phyloP scores from a whole-genome alignment of 2,113 vertebrate genomes.

The Vanacampus margaritifer region DNA sequence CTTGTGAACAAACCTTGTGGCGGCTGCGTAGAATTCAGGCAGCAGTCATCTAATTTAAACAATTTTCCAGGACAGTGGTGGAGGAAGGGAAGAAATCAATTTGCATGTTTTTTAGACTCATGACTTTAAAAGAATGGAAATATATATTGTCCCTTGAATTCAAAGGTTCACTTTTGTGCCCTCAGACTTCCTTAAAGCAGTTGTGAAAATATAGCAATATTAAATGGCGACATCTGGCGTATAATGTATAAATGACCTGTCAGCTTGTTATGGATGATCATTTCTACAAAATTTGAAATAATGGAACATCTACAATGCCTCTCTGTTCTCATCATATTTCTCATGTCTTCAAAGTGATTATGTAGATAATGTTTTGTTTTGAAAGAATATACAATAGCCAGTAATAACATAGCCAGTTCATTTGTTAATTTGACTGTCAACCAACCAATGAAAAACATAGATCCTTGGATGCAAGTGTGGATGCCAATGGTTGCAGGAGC shows the following conservation, averaged over 20 bases:
- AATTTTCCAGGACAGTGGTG: conserved; percentile 45
- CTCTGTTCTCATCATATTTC: not conserved
- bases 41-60: conserved; percentile 22
- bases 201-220: not conserved
- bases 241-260: not conserved
- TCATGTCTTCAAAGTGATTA: not conserved
- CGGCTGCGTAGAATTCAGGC: conserved; percentile 33
- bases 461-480: not conserved
- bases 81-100: conserved; percentile 25
- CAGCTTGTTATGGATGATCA: not conserved
- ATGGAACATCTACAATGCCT: conserved; percentile 17
- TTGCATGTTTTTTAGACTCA: conserved; percentile 13
- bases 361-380: not conserved
- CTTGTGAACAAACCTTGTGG: conserved; percentile 31
- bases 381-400: not conserved
- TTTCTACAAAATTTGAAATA: conserved; percentile 1
- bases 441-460: conserved; percentile 4
- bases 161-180: not conserved
- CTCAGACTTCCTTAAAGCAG: not conserved
- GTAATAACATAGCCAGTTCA: not conserved
- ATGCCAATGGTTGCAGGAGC: conserved; percentile 29
- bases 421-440: not conserved
- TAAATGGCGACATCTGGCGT: not conserved
- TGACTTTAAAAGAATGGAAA: conserved; percentile 1
- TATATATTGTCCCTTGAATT: not conserved